Conservation (phyloP, 2,113 vertebrate species). For the Ammodytes dubius region DNA sequence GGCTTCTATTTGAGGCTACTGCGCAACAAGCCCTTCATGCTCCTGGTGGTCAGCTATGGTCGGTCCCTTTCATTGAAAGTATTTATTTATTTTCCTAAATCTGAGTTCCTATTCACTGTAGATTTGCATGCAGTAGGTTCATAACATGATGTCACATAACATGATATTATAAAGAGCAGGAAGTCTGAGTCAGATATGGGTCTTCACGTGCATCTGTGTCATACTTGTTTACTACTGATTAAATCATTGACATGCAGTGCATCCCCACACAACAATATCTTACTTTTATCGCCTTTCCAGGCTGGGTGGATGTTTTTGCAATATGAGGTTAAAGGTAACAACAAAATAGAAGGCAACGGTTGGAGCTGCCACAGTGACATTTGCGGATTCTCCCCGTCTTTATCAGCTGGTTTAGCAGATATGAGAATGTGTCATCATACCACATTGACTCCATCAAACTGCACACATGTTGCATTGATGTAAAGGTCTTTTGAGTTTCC, state of each 20-base stretch:
- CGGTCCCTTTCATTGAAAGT: conserved; percentile 64
- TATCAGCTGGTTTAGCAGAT: conserved; percentile 27
- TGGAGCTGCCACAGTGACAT: too few relatives aligned
- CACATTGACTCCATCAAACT: background rate
- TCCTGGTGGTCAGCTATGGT: conserved; percentile 94
- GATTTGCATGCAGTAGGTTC: background rate
- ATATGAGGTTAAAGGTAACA: conserved; percentile 10
- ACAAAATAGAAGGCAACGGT: background rate
- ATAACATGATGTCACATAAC: background rate
- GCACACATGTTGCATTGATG: conserved; percentile 7
- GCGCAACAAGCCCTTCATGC: conserved; percentile 89
- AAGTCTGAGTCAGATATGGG: background rate
- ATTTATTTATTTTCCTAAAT: background rate
- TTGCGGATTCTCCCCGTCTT: background rate
- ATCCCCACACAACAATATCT: background rate
- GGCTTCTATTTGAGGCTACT: conserved; percentile 88
- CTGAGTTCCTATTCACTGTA: too few relatives aligned
- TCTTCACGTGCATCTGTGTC: background rate
- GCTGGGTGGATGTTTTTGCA: background rate
- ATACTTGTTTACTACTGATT: background rate
- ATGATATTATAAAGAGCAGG: background rate
- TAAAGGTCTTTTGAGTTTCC: conserved; percentile 15
- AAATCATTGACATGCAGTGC: background rate
- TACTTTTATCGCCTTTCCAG: background rate
- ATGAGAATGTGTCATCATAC: conserved; percentile 11